Evolutionary conservation across 1,140 invertebrate species (phyloP).

Genomic region (Dysdera silvatica): DNA sequence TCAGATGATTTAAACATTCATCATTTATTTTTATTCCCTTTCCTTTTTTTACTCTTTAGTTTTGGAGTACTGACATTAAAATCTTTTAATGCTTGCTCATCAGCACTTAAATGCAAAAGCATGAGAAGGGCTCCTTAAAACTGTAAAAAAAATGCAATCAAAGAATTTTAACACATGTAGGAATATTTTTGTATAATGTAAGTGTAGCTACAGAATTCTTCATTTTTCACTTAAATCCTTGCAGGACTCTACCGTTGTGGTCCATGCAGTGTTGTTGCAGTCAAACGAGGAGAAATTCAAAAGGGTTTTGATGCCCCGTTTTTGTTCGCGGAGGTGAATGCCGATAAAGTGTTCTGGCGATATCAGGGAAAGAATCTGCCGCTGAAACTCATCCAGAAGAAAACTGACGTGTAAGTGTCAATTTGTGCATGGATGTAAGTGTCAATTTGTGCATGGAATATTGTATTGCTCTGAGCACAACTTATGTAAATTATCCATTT

Average conservation of each 20-base stretch:
- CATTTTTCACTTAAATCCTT: neutral
- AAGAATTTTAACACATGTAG: too few species aligned
- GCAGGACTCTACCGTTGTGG: slow-evolving; percentile 64
- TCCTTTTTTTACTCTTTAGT: too few species aligned
- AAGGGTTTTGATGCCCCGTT: slow-evolving; percentile 74
- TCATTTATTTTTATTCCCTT: too few species aligned
- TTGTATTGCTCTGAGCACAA: neutral
- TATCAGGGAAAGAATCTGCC: slow-evolving; percentile 50
- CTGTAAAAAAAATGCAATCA: too few species aligned
- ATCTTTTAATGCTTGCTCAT: too few species aligned
- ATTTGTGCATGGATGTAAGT: neutral
- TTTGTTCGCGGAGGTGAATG: slow-evolving; percentile 75
- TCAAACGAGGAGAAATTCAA: slow-evolving; percentile 71
- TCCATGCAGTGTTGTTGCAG: slow-evolving; percentile 60
- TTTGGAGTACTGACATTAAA: too few species aligned
- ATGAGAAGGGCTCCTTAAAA: too few species aligned
- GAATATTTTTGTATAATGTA: too few species aligned
- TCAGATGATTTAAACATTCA: too few species aligned
- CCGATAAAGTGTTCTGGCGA: slow-evolving; percentile 55
- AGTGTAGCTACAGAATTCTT: too few species aligned
- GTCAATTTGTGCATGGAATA: neutral
- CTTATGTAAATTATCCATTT: neutral
- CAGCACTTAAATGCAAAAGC: too few species aligned
- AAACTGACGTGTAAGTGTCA: slow-evolving; percentile 35
- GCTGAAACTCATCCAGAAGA: slow-evolving; percentile 33